Base-by-base conservation (phyloP, 1,140 invertebrate genomes). In the Mactra quadrangularis region DNA sequence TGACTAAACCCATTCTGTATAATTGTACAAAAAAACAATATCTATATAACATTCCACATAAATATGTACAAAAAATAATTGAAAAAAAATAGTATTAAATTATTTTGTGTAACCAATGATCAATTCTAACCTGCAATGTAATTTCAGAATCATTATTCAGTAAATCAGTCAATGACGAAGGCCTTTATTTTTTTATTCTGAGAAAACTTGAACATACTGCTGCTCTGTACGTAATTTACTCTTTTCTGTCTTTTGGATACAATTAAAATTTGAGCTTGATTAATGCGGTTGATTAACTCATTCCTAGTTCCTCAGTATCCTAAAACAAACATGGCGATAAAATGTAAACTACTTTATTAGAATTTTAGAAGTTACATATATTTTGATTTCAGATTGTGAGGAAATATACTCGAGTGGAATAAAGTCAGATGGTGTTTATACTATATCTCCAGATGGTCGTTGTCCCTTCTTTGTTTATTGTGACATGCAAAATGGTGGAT, bases 401-500 rank as follows among this genome's bases (percentile, higher is more conserved):
- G 75, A 64, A 4, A 29, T 77, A 27, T 64, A 64, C 25, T 57
- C 0, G 0, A 77, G 38, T 22, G 59, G 75, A 35, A 22, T 27
- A 22, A 15, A 11, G 17, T 53, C 25, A 25, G 45, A 77, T 29
- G 75, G 75, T n/a, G 25, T 77, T 6, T 77, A 64, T 11, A n/a
- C 11, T 4, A 77, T 77, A 3, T 77, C 75, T 29, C 75, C 75
- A 15, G 75, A 77, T 31, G 75, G 59, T 13, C 9, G 59, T n/a
- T 77, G 75, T 55, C 75, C 75, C 9, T 77, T 77, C 31, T 27
- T 35, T 33, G 75, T 77, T 0, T 77, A 52, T 25, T 77, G 75
- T 33, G 59, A 77, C 75, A 77, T 77, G 75, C 35, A 6, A 17
- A 38, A 66, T 27, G 75, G 75, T 27, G 75, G 75, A 3, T 64